A percentile compares a stretch with the other conserved stretches of the same genome.
phyloP scores from a whole-genome alignment of 2,888 invertebrate species.

The Luffia ferchaultella region DNA sequence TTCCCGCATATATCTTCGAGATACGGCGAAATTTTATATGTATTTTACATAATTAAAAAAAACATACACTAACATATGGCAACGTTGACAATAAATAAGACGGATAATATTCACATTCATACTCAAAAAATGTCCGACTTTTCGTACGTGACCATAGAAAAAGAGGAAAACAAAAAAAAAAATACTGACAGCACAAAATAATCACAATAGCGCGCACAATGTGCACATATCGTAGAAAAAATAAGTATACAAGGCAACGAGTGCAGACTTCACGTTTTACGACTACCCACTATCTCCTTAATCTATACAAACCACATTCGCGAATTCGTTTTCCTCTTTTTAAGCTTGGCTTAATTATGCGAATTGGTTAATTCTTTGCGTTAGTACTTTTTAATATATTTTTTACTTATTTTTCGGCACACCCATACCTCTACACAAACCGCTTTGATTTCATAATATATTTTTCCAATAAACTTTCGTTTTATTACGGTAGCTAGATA shows the following conservation, averaged over 20 bases:
- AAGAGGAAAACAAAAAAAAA: conserved; percentile 5
- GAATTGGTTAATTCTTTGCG: conserved; percentile 41
- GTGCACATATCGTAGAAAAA: conserved; percentile 48
- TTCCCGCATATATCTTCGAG: conserved; percentile 29
- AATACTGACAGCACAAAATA: conserved; percentile 44
- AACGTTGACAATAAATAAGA: conserved; percentile 64
- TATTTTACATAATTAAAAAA: conserved; percentile 45
- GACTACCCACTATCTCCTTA: conserved; percentile 47
- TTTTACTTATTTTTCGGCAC: conserved; percentile 47
- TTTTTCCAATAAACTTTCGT: not conserved
- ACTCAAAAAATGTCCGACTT: conserved; percentile 26
- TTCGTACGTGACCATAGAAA: conserved; percentile 19
- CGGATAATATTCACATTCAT: conserved; percentile 44
- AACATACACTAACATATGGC: conserved; percentile 63
- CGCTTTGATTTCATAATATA: conserved; percentile 15
- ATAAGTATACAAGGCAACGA: conserved; percentile 62
- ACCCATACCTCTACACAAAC: conserved; percentile 12
- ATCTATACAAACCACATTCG: conserved; percentile 53
- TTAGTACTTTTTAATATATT: conserved; percentile 35
- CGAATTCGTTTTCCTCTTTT: conserved; percentile 38
- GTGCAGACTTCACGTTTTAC: conserved; percentile 64
- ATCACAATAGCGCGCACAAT: conserved; percentile 34
- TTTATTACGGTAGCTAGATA: not conserved
- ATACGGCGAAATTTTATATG: conserved; percentile 47
- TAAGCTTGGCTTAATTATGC: conserved; percentile 61